Evolutionary conservation across 2,797 vertebrate genomes (phyloP).

Genomic region (Macropus fuliginosus): DNA sequence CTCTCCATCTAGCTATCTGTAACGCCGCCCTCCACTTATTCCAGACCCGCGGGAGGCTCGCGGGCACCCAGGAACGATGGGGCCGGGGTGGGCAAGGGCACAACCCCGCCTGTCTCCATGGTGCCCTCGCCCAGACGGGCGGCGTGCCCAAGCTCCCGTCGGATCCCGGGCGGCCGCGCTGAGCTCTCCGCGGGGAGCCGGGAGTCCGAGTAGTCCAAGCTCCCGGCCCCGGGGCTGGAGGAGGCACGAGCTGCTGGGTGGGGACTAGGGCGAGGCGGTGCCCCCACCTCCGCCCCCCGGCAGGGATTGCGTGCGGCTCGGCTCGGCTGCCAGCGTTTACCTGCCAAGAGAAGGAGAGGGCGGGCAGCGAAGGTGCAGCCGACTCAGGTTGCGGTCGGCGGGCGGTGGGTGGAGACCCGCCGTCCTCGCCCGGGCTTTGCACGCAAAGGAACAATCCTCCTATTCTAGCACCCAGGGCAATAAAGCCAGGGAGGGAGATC

Average conservation of each 20-base stretch:
- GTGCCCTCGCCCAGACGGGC: neutral
- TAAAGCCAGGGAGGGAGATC: slow-evolving; percentile 27
- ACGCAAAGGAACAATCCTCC: slow-evolving; percentile 93
- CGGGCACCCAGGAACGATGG: neutral
- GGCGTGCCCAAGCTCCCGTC: neutral
- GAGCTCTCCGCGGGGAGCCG: neutral
- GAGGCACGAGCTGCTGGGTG: slow-evolving; percentile 61
- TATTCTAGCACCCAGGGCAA: slow-evolving; percentile 90
- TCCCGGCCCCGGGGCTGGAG: slow-evolving; percentile 7
- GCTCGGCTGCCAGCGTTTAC: slow-evolving; percentile 88
- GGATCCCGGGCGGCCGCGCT: neutral
- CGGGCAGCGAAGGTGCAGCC: slow-evolving; percentile 72
- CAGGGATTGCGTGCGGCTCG: slow-evolving; percentile 87
- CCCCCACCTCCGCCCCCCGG: slow-evolving; percentile 67
- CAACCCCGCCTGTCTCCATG: neutral
- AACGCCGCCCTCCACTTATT: neutral
- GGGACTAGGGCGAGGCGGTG: slow-evolving; percentile 81
- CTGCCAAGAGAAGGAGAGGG: slow-evolving; percentile 87
- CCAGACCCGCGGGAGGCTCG: neutral
- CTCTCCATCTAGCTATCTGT: neutral
- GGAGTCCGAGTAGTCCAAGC: neutral
- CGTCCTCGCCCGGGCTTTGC: slow-evolving; percentile 89
- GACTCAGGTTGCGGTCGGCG: slow-evolving; percentile 89
- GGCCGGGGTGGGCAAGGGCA: neutral
- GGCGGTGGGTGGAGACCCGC: slow-evolving; percentile 87